Evolutionary conservation across 2,888 invertebrate species (phyloP).

Genomic region (Minunthozetes semirufus): DNA sequence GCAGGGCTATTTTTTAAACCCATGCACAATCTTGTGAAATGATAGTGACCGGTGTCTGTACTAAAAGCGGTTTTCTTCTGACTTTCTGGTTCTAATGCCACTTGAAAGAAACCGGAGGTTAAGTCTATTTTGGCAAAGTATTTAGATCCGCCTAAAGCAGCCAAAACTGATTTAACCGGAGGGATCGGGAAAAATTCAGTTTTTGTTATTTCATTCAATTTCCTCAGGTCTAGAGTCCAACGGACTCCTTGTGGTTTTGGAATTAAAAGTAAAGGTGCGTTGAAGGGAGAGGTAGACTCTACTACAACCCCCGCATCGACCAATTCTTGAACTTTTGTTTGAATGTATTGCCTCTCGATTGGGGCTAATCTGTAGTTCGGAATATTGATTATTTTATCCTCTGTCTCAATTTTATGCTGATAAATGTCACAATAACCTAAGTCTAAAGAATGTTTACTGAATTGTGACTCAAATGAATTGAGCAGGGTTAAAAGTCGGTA

Average conservation of each 20-base stretch:
- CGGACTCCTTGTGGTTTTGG: not conserved
- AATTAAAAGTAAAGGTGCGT: not conserved
- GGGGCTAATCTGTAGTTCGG: not conserved
- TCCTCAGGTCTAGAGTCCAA: not conserved
- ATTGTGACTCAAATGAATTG: not conserved
- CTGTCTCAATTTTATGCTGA: not conserved
- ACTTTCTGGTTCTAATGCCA: not conserved
- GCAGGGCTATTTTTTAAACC: not conserved
- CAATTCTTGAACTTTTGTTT: not conserved
- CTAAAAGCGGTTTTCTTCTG: not conserved
- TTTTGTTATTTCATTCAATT: not conserved
- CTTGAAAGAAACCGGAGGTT: not conserved
- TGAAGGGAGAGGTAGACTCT: not conserved
- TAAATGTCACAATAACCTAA: not conserved
- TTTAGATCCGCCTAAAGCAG: not conserved
- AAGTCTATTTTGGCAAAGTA: conserved; percentile 1
- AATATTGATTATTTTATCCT: not conserved
- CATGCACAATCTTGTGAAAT: not conserved
- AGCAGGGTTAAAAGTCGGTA: too few species aligned
- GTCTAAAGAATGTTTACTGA: not conserved
- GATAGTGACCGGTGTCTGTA: not conserved
- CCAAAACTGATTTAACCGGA: not conserved
- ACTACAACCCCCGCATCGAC: not conserved
- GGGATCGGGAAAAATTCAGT: not conserved
- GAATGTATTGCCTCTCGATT: not conserved